Conservation (phyloP, 2,888 invertebrate species). For the Psylliodes chrysocephalus region DNA sequence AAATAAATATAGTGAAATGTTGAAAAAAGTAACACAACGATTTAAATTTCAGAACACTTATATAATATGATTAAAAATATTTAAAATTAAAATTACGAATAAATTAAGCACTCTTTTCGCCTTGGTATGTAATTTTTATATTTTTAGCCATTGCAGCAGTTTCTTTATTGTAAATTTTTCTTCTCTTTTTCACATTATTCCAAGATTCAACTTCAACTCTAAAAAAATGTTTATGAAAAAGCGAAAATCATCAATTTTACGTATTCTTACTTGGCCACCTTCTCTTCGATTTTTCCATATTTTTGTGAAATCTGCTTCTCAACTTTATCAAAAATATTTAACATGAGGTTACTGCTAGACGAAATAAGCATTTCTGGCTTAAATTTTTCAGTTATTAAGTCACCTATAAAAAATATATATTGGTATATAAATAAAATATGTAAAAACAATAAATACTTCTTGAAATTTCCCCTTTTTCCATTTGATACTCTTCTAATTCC, state of each 20-base stretch:
- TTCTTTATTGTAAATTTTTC: conserved; percentile 40
- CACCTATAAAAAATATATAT: conserved; percentile 49
- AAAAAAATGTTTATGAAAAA: conserved; percentile 30
- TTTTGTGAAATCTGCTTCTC: conserved; percentile 45
- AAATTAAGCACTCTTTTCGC: conserved; percentile 8
- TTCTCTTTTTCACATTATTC: conserved; percentile 42
- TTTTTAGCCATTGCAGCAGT: conserved; percentile 33
- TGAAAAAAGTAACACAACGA: too few relatives aligned
- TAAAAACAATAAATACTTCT: conserved; percentile 58
- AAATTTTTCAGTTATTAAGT: conserved; percentile 58
- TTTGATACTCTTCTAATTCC: conserved; percentile 68
- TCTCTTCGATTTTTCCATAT: conserved; percentile 48
- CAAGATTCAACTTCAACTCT: conserved; percentile 44
- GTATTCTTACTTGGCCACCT: conserved; percentile 43
- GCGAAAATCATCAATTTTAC: conserved; percentile 19
- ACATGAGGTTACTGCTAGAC: conserved; percentile 44
- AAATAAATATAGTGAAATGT: too few relatives aligned
- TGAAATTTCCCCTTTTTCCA: conserved; percentile 65
- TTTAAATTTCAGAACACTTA: too few relatives aligned
- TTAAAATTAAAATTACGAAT: too few relatives aligned
- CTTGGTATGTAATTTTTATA: conserved; percentile 21
- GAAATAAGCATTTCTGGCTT: conserved; percentile 42
- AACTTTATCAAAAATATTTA: conserved; percentile 50
- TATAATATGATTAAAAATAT: too few relatives aligned
- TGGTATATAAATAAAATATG: background rate